Conservation (phyloP, 2,888 invertebrate species). For the Hipparchia semele region DNA sequence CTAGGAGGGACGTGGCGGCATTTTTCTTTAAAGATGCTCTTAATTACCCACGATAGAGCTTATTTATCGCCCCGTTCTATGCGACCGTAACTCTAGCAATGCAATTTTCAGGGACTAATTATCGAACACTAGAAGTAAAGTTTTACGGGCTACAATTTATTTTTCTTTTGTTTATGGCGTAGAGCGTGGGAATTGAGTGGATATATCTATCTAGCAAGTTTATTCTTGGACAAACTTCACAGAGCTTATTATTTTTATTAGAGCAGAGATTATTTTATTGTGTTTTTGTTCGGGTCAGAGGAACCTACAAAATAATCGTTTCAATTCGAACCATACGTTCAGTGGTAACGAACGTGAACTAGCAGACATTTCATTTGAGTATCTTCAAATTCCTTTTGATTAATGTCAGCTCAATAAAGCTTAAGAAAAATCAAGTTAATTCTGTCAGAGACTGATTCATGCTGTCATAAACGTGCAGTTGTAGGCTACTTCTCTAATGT, state of each 20-base stretch:
- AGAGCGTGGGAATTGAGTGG: conserved; percentile 12
- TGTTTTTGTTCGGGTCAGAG: too few species aligned
- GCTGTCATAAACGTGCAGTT: too few species aligned
- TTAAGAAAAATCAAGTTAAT: too few species aligned
- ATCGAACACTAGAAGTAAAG: conserved; percentile 53
- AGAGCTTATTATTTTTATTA: too few species aligned
- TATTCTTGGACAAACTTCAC: neutral
- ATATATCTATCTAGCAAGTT: neutral
- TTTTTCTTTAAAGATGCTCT: conserved; percentile 42
- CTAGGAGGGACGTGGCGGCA: conserved; percentile 26
- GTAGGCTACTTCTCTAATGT: too few species aligned
- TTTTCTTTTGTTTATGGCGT: conserved; percentile 29
- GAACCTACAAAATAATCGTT: too few species aligned
- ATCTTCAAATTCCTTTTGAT: too few species aligned
- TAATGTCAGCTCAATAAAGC: too few species aligned
- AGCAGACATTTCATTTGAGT: too few species aligned
- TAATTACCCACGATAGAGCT: conserved; percentile 51
- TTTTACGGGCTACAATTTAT: conserved; percentile 32
- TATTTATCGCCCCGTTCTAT: conserved; percentile 56
- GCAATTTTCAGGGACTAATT: conserved; percentile 61
- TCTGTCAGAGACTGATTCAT: too few species aligned
- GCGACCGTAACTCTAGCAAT: conserved; percentile 51
- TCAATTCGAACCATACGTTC: too few species aligned
- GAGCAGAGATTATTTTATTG: neutral
- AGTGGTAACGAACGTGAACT: too few species aligned